Conservation (phyloP, 2,888 invertebrate species). For the Scaptomyza flava region DNA sequence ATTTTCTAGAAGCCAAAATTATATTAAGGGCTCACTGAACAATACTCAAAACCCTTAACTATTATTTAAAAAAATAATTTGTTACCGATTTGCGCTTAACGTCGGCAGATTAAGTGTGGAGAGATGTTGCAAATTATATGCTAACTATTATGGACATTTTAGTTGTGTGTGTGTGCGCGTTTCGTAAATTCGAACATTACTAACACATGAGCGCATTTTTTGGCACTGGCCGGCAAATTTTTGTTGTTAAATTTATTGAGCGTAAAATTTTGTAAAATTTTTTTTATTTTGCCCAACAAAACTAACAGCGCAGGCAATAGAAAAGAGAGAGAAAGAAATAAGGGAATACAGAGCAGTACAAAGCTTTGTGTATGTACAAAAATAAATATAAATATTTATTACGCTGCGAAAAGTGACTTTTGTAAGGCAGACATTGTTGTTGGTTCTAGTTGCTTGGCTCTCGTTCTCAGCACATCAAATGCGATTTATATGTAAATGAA, state of each 20-base stretch:
- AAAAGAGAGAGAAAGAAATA: background rate
- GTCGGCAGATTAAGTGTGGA: constrained; percentile 25
- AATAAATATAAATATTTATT: constrained; percentile 79
- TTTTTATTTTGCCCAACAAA: constrained; percentile 25
- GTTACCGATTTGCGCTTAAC: constrained; percentile 11
- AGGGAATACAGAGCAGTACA: constrained; percentile 1
- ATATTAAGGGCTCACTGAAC: constrained; percentile 2
- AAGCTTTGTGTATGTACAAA: constrained; percentile 53
- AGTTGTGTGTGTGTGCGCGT: constrained; percentile 3
- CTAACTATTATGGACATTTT: constrained; percentile 49
- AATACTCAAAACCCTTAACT: constrained; percentile 3
- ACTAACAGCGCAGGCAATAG: background rate
- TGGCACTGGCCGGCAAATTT: constrained; percentile 54
- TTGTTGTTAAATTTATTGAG: constrained; percentile 73
- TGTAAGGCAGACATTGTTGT: constrained; percentile 9
- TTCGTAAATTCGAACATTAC: constrained; percentile 49
- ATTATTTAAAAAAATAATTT: constrained; percentile 21
- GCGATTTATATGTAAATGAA: constrained; percentile 69
- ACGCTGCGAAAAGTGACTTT: constrained; percentile 51
- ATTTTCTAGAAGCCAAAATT: background rate
- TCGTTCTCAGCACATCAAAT: constrained; percentile 28
- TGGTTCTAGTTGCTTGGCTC: constrained; percentile 18
- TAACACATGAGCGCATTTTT: constrained; percentile 73
- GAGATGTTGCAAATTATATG: constrained; percentile 41
- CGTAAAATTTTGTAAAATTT: constrained; percentile 73